phyloP scores from a whole-genome alignment of 1,140 invertebrate genomes.

The Acyrthosiphon pisum region DNA sequence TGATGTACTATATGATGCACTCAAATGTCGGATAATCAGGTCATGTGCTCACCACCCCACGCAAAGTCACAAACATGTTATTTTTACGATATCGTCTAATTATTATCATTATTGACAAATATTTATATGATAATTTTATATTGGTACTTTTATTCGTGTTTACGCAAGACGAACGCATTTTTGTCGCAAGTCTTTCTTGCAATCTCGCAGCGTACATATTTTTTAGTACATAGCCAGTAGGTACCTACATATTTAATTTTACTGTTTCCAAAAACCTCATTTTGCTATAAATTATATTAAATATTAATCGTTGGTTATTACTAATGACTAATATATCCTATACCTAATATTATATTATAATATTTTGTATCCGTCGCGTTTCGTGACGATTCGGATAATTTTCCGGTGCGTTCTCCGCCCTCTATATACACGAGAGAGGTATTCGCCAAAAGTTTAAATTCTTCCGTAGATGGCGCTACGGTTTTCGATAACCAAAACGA shows the following conservation, averaged over 20 bases:
- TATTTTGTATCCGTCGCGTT: not conserved
- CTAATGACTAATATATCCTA: not conserved
- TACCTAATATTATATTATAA: not conserved
- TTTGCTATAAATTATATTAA: not conserved
- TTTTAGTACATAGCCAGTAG: not conserved
- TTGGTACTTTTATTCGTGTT: too few species aligned
- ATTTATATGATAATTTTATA: too few species aligned
- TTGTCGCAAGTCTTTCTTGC: not conserved
- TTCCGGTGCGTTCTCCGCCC: not conserved
- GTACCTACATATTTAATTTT: too few species aligned
- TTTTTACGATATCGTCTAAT: too few species aligned
- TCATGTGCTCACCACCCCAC: too few species aligned
- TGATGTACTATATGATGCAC: too few species aligned
- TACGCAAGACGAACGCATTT: not conserved
- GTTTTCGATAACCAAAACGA: not conserved
- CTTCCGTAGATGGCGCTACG: slow-evolving; percentile 21
- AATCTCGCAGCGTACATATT: not conserved
- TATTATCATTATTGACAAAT: too few species aligned
- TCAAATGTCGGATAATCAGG: too few species aligned
- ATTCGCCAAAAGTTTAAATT: not conserved
- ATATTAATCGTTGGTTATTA: not conserved
- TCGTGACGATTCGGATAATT: not conserved
- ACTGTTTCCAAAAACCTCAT: not conserved
- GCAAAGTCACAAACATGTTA: too few species aligned
- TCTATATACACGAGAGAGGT: not conserved